Base-by-base conservation (phyloP, 37 sponge, comb jelly and placozoan genomes). In the Trichoplax adhaerens region DNA sequence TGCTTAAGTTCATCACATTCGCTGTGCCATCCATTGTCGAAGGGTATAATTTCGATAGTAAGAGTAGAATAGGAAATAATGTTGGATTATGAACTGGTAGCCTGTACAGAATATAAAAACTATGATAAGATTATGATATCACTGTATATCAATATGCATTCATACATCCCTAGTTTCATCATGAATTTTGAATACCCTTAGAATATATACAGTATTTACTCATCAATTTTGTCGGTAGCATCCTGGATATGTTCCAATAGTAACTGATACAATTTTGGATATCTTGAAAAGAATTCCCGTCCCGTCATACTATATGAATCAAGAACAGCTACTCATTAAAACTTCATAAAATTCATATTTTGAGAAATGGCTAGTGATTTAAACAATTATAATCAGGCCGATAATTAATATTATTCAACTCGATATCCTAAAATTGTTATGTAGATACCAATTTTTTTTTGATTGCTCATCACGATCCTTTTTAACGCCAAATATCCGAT, bases 401-500 rank as follows among this genome's bases (percentile, higher is more conserved):
- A 29, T 29, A 29, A 29, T 29, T 29, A 29, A 29, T 29, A 29
- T 29, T 29, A 29, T 29, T 29, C 29, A 29, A 29, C 29, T 29
- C 29, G 29, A 29, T 29, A 29, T 29, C 29, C 29, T 29, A 29
- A 29, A 29, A 29, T 29, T 29, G 5, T 52, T 8, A 12, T 66
- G 51, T 52, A 66, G 51, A 6, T 6, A 66, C 68, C 68, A 85
- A 68, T 91, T 91, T 68, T 87, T 78, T 74, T 72, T 78, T 5
- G 88, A 74, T 62, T 84, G 82, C 58, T 84, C 84, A 68, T 87
- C 85, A 59, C 74, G 69, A 10, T 79, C 82, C 52, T 69, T 57
- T 69, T 84, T 91, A 5, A 84, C 93, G 49, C 93, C 93, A 82
- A 91, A 91, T 8, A 91, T 74, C 52, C 93, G 64, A 51, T 72